Conservation (phyloP, 2,888 invertebrate genomes). For the Mayetiola destructor region DNA sequence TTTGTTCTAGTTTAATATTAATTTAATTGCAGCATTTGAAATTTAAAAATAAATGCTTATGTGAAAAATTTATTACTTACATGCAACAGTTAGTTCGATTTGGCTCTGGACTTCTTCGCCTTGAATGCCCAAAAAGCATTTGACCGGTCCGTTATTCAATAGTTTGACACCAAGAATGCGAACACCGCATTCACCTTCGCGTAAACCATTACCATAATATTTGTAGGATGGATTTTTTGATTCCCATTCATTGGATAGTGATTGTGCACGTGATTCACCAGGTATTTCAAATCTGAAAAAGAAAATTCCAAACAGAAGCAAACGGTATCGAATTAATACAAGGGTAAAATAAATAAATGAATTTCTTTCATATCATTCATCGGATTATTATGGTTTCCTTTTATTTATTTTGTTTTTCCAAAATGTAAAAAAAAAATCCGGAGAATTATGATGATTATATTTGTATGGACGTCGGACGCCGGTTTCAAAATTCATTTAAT, state of each 20-base stretch:
- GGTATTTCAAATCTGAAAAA: constrained; percentile 36
- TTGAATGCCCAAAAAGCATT: constrained; percentile 47
- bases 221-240: constrained; percentile 36
- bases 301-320: neutral
- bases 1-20: too few species aligned
- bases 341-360: neutral
- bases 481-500: neutral
- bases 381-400: neutral
- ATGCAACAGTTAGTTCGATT: constrained; percentile 53
- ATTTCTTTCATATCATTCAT: too few species aligned
- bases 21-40: too few species aligned
- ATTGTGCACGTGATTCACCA: constrained; percentile 33
- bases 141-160: constrained; percentile 53
- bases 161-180: constrained; percentile 47
- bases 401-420: too few species aligned
- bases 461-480: neutral
- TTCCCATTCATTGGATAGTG: constrained; percentile 35
- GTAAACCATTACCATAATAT: constrained; percentile 40
- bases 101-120: constrained; percentile 44
- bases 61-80: constrained; percentile 39
- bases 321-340: neutral
- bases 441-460: neutral
- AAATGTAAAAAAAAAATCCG: neutral
- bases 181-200: constrained; percentile 57
- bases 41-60: neutral